Evolutionary conservation across 1,140 invertebrate species (phyloP).

Genomic region (Wasmannia auropunctata): DNA sequence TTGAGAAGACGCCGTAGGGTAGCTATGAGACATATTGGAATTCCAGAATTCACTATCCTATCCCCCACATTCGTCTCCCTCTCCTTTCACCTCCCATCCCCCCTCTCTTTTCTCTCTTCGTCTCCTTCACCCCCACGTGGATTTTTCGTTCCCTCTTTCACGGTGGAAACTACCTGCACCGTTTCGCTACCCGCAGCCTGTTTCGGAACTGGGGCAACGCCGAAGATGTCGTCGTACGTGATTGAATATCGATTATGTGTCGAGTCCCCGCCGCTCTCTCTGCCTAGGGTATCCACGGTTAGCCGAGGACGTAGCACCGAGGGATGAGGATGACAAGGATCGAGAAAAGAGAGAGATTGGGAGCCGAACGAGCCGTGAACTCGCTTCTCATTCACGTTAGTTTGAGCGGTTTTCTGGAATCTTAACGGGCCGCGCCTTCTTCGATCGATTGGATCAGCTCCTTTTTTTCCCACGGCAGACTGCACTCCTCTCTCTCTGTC

Average conservation of each 20-base stretch:
- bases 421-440: conserved; percentile 2
- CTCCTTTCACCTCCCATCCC: not conserved
- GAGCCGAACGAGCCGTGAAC: conserved; percentile 62
- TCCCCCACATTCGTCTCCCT: not conserved
- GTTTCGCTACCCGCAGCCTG: conserved; percentile 54
- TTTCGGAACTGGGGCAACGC: conserved; percentile 68
- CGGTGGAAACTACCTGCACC: conserved; percentile 49
- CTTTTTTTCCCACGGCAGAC: conserved; percentile 1
- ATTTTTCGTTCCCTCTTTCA: conserved; percentile 51
- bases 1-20: conserved; percentile 43
- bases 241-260: conserved; percentile 76
- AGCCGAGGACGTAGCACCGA: conserved; percentile 46
- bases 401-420: not conserved
- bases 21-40: conserved; percentile 64
- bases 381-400: not conserved
- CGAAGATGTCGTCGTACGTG: conserved; percentile 70
- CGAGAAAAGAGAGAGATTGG: conserved; percentile 45
- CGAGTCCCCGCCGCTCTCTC: conserved; percentile 51
- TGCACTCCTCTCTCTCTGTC: no score
- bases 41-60: conserved; percentile 54
- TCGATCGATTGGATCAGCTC: conserved; percentile 5
- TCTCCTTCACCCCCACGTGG: not conserved
- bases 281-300: conserved; percentile 54
- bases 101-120: not conserved
- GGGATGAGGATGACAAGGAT: conserved; percentile 42